phyloP scores from a whole-genome alignment of 2,797 vertebrate genomes.

The Sitta carolinensis region DNA sequence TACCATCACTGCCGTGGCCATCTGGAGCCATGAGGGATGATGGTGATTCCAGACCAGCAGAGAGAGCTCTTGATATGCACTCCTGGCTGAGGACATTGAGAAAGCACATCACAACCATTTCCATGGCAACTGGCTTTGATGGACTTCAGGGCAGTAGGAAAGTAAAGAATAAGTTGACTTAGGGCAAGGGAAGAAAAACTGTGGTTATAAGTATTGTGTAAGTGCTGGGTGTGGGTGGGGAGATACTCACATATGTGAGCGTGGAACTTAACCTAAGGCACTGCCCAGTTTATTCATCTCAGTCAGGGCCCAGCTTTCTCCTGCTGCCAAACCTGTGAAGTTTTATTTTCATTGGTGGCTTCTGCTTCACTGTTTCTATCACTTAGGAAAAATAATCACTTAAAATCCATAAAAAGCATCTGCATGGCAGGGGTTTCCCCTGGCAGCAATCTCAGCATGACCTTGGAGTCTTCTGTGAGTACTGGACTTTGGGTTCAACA shows the following conservation, averaged over 20 bases:
- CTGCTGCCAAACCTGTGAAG: not conserved
- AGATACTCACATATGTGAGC: not conserved
- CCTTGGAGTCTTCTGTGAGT: not conserved
- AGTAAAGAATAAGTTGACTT: conserved; percentile 28
- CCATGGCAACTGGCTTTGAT: conserved; percentile 61
- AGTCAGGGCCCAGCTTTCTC: not conserved
- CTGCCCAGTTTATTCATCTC: not conserved
- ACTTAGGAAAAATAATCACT: not conserved
- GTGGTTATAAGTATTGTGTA: conserved; percentile 12
- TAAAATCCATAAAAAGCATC: not conserved
- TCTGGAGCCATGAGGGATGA: not conserved
- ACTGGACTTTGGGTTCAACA: not conserved
- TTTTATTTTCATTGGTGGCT: not conserved
- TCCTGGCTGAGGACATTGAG: not conserved
- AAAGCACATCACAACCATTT: conserved; percentile 41
- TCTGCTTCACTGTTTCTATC: not conserved
- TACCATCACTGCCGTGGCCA: not conserved
- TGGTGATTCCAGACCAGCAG: conserved; percentile 51
- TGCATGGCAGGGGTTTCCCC: not conserved
- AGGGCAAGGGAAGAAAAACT: not conserved
- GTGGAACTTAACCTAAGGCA: not conserved
- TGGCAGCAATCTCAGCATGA: not conserved
- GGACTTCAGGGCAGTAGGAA: conserved; percentile 33
- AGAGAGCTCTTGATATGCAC: conserved; percentile 58
- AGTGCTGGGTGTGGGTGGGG: not conserved